These are phyloP conservation scores for Perca fluviatilis DNA, from an alignment of 2,113 vertebrate species.

Conservation along the genomic window DNA sequence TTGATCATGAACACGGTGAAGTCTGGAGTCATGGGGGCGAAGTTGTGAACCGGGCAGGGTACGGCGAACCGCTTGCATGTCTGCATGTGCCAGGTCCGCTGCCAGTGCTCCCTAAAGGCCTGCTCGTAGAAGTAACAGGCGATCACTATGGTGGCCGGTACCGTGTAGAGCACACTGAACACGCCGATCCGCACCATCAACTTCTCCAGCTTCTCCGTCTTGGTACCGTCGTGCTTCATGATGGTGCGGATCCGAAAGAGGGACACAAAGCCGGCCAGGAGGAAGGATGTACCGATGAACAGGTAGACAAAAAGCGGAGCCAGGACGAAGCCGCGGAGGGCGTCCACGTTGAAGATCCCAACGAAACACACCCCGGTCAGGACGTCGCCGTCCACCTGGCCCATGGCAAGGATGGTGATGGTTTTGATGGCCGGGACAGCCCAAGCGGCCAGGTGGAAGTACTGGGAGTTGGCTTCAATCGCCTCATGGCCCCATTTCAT, in stretches of 20 bases:
- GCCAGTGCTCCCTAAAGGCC: conserved; percentile 96
- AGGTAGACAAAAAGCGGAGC: conserved; percentile 97
- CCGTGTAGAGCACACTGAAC: conserved; percentile 97
- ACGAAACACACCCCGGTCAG: conserved; percentile 97
- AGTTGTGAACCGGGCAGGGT: conserved; percentile 90
- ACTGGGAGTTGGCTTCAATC: conserved; percentile 97
- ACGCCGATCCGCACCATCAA: conserved; percentile 98
- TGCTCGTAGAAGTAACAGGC: conserved; percentile 99
- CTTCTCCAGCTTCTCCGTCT: conserved; percentile 98
- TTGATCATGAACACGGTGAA: conserved; percentile 99
- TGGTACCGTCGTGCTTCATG: conserved; percentile 99
- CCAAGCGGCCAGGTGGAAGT: conserved; percentile 98
- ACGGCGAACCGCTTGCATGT: conserved; percentile 97
- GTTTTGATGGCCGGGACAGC: conserved; percentile 97
- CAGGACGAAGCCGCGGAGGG: conserved; percentile 94
- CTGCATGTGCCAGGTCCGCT: conserved; percentile 96
- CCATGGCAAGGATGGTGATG: conserved; percentile 98
- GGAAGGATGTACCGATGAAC: conserved; percentile 97
- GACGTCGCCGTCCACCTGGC: conserved; percentile 95
- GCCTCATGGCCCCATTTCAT: conserved; percentile 99
- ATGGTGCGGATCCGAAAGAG: conserved; percentile 98
- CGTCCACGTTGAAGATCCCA: conserved; percentile 94
- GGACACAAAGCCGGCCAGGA: conserved; percentile 96
- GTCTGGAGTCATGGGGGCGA: conserved; percentile 95
- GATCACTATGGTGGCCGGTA: conserved; percentile 96